Base-by-base conservation (phyloP, 1,140 invertebrate species). In the Ooceraea biroi region DNA sequence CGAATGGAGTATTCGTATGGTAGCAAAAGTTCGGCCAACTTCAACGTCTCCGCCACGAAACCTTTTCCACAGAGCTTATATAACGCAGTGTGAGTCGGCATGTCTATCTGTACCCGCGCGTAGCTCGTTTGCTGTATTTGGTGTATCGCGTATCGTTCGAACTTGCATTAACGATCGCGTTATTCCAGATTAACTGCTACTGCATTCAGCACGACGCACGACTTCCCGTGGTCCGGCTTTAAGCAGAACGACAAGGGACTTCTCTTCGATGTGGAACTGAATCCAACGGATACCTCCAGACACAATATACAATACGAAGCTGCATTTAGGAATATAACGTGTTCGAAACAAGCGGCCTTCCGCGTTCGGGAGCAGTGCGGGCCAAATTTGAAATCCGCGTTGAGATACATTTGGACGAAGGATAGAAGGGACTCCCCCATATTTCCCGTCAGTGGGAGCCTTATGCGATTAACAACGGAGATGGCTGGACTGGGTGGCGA, bases 241-340 rank as follows among this genome's bases (percentile, higher is more conserved):
- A 96, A 95, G 69, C 93, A 96, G 84, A 93, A 95, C 50, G 96
- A 97, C 71, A 95, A 95, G 66, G 97, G 97, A 0, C 55, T 96
- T 52, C 90, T 97, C 19, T 88, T 97, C 5, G 96, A 97, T 88
- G 87, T 97, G 7, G 96, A 95, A 36, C 95, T 97, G 71, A 95
- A 95, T 88, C 96, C 95, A n/a, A 48, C 91, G 91, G 86, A 96
- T 95, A 90, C 94, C 91, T 91, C 92, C 0, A 96, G 95, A 83
- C 98, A 99, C 92, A 97, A 96, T 91, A 86, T 99, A 17, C 96
- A 97, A 85, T 98, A 97, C 95, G 98, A 98, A 94, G 97, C 96
- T 3, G 92, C 96, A 4, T 97, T 98, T 92, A 94, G 98, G 84
- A 96, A 98, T 82, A 94, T 98, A 0, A 95, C 95, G 8, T 96